Base-by-base conservation (phyloP, 2,888 invertebrate genomes). In the Drosophila melanosoma region DNA sequence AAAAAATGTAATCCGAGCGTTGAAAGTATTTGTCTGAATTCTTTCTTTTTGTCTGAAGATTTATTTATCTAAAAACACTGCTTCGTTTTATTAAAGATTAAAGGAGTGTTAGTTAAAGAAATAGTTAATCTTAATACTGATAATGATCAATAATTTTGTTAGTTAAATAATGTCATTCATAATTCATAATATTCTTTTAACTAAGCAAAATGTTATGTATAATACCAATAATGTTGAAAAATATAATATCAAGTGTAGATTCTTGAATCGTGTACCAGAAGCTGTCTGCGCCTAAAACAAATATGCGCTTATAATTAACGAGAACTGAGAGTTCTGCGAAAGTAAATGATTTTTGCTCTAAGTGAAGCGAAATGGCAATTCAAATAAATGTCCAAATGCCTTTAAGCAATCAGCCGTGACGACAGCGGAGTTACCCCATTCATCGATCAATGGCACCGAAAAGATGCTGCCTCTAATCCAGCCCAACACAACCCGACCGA, bases 401-500 rank as follows among this genome's bases (percentile, higher is more conserved):
- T 36, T 54, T 49, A 26, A 42, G 26, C n/a, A 45, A 11, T n/a
- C 33, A n/a, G 26, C 12, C 32, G 2, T 26, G 36, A n/a, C 42
- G 36, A 61, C 20, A 62, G 68, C 48, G 59, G 29, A 52, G 45
- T 53, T 38, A 63, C n/a, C 38, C 42, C 68, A 33, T 68, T 68
- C 56, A 72, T 76, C 77, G 67, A 76, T 76, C 75, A 76, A 76
- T 62, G 59, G 38, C 67, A 45, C 32, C 20, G 40, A 53, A 42
- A 64, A 60, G 64, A 61, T 70, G 66, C 59, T 40, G 69, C n/a
- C 3, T 11, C 26, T 17, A 58, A n/a, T 17, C 40, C 15, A 35
- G 56, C 15, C 23, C 52, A 60, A 29, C 29, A 26, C n/a, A 35
- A 45, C 52, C 33, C 73, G 53, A 60, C 33, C 52, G 61, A 79